phyloP scores from a whole-genome alignment of 2,888 invertebrate species.

The Malacosoma neustria region DNA sequence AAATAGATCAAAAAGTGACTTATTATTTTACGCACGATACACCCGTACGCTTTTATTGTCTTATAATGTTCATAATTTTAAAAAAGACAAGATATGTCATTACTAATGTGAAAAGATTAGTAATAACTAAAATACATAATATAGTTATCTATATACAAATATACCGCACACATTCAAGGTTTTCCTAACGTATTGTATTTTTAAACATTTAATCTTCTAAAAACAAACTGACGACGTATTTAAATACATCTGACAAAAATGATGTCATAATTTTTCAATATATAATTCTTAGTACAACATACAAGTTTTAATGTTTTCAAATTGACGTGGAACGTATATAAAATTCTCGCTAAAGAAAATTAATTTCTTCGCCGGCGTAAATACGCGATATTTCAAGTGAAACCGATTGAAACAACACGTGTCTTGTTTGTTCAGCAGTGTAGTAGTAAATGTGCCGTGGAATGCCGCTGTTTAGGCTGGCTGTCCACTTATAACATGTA shows the following conservation, averaged over 20 bases:
- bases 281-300: constrained; percentile 1
- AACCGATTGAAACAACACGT: constrained; percentile 45
- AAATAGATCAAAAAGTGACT: no score
- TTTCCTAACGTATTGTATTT: no score
- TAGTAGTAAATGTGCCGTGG: constrained; percentile 38
- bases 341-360: constrained; percentile 28
- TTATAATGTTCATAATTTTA: no score
- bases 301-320: constrained; percentile 7
- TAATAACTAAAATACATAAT: no score
- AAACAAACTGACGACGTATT: neutral
- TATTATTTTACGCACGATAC: no score
- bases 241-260: neutral
- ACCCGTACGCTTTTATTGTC: no score
- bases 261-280: neutral
- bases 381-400: constrained; percentile 34
- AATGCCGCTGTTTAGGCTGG: constrained; percentile 21
- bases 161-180: no score
- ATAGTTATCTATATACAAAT: no score
- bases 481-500: constrained; percentile 14
- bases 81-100: no score
- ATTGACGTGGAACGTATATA: constrained; percentile 12
- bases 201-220: no score
- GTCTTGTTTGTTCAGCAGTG: constrained; percentile 45
- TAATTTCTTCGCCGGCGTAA: constrained; percentile 25
- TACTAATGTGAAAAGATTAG: no score